Conservation (phyloP, 2,113 vertebrate genomes). For the Corythornis madagascariensis region DNA sequence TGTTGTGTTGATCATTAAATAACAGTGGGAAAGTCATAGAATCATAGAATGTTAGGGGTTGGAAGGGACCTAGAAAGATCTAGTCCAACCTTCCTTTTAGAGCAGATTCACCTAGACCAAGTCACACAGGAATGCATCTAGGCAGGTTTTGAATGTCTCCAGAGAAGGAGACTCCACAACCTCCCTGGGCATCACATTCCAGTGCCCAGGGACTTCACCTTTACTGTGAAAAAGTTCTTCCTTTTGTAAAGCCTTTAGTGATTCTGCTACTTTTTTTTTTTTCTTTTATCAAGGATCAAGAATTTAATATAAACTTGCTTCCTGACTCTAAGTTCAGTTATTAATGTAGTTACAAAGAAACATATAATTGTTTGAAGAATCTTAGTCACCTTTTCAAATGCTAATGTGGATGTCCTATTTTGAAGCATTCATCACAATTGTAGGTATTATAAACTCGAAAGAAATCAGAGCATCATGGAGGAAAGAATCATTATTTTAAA, state of each 20-base stretch:
- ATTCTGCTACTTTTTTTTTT: neutral
- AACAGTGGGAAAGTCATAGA: neutral
- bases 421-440: neutral
- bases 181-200: no score
- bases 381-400: neutral
- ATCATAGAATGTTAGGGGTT: no score
- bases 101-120: no score
- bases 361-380: neutral
- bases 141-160: no score
- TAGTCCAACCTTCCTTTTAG: no score
- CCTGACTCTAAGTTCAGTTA: neutral
- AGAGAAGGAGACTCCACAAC: no score
- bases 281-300: neutral
- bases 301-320: neutral
- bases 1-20: constrained; percentile 13
- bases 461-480: neutral
- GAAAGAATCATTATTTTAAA: neutral
- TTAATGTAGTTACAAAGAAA: neutral
- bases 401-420: neutral
- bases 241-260: neutral
- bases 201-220: no score
- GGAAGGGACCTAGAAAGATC: no score
- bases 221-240: no score
- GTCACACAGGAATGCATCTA: no score
- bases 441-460: neutral